Evolutionary conservation across 1,140 invertebrate genomes (phyloP), one percentile per base, ranked within the genome.

Genomic region (Dryas iulia): DNA sequence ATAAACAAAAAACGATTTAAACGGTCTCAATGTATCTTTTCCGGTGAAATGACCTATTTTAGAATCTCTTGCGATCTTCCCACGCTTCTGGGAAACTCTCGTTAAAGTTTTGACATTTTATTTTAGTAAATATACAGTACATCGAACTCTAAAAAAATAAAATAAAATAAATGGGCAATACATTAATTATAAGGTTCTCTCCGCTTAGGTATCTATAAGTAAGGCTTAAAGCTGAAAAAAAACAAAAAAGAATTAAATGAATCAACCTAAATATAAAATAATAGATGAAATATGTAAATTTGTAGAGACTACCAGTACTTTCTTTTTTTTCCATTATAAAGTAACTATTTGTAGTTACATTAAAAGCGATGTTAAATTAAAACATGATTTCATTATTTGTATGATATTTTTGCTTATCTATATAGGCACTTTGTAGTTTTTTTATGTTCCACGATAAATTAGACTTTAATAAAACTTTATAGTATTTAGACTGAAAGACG

Each of bases 11-110:
- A 74, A 62, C 69, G 75, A 69, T 73, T 74, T 79, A 72, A 78
- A 73, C 59, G 64, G 60, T 47, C 23, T 56, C 53, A 73, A 68
- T 79, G 74, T 76, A 76, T 25, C 60, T 74, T 66, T 81, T 83
- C 73, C 73, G 71, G 67, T 59, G 71, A 80, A 74, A 66, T 75
- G 86, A 80, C 85, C 85, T 78, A 87, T 74, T 78, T 89, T 67
- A 56, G 53, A 53, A 58, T 71, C 73, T 62, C 69, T 72, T 67
- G 66, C 28, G 59, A 66, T 60, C 69, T 75, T 74, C 84, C 81
- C 84, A 86, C 85, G 82, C 79, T 87, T 87, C 87, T 83, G 69
- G 70, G 85, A 89, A 89, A 78, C 61, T 63, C 77, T 83, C 78
- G 75, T 84, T 79, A 78, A 79, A 60, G 62, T 69, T 79, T 82